Base-by-base conservation (phyloP, 92 coral and sea anemone species). In the Montipora capitata region DNA sequence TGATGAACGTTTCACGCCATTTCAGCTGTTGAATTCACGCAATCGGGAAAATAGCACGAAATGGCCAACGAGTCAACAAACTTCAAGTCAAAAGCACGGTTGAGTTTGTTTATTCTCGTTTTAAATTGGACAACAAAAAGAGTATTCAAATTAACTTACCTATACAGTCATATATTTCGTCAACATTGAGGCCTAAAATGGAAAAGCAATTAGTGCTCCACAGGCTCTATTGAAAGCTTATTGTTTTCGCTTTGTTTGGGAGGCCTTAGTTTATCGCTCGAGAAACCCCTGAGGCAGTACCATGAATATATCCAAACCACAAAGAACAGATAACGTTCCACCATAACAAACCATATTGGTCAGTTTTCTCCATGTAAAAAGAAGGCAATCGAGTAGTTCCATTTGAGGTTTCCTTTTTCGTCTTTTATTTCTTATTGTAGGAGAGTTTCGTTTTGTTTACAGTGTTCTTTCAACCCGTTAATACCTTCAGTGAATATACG, bases 111-210 rank as follows among this genome's bases (percentile, higher is more conserved):
- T 72, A 83, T 83, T 52, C 79, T 83, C 79, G 40, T 45, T 42
- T 75, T 83, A 83, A 83, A 58, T 68, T 80, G 74, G 87, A 90
- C 81, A 90, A 86, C 85, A 71, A 88, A 79, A 86, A 77, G 67
- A 66, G 94, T 71, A 90, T 90, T 85, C 94, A 80, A 78, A 85
- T 90, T 90, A 86, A 79, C 75, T 72, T 58, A 64, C 87, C 73
- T 80, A 83, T 81, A 74, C 77, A 86, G 91, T 74, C 81, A 74
- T 79, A 27, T 27, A 85, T 86, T 85, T 90, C 87, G 83, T 80
- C 89, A 79, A 84, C 94, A 88, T 65, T 81, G 82, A 88, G 69
- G 74, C 68, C 68, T 77, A 76, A 90, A 90, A 90, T 85, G 94
- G 91, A 78, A 63, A 80, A 80, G 83, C 89, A 86, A 90, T 90